Evolutionary conservation across 35 echinoderm and acorn worm genomes (phyloP), one percentile per base, ranked within the genome.

Genomic region (Apostichopus japonicus): DNA sequence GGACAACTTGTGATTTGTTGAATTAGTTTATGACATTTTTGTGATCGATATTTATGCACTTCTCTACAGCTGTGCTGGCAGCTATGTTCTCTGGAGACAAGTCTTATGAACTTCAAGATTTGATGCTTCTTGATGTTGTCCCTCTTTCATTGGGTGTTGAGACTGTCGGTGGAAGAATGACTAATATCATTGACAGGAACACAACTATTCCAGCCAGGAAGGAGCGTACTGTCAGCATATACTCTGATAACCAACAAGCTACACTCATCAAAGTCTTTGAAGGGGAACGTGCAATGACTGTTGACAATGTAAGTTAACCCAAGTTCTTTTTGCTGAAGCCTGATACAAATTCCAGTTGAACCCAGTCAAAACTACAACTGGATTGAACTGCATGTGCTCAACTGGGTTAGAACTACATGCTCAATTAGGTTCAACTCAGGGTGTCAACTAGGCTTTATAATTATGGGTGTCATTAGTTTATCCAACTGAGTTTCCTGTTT

Each of bases 251-350:
- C 52, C 95, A 96, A 79, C 87, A 95, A 2, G 91, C 91, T 96
- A 95, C 96, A 53, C 95, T 98, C 65, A 98, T 98, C 80, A 93
- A 98, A 77, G 95, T 98, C 51, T 98, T 53, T 83, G 97, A 98
- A 72, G 97, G 97, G 19, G 97, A 98, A 86, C 93, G 97, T 61
- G 24, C 86, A 71, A 93, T 98, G 93, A 98, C 97, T 14, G 78
- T 54, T 23, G 79, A 96, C 87, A 98, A 98, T 92, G 96, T 98
- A 72, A 61, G 57, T 61, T 44, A 44, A 44, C 33, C 33, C 4
- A 44, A 44, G 33, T 44, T 44, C 0, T 44, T 44, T 44, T 44
- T 44, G 33, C 33, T 44, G 33, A 44, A 44, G 33, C 33, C 33
- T 44, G 33, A 3, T 44, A 44, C 33, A 44, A 44, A 44, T 44